Conservation (phyloP, 2,113 vertebrate genomes). For the Calidris pygmaea region DNA sequence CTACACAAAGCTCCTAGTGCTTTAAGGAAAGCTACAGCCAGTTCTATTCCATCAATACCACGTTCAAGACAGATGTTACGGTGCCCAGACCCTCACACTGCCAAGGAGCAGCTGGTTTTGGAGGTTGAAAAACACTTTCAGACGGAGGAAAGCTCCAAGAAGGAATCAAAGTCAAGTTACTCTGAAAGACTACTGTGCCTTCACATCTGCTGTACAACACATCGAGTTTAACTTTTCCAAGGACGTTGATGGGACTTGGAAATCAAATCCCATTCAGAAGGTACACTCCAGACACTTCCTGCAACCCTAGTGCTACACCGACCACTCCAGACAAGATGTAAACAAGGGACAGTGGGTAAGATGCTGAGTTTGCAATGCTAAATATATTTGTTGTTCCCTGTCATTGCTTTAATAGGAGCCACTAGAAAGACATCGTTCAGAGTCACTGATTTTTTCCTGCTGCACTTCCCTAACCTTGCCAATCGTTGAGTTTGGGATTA, state of each 20-base stretch:
- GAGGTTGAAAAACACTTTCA: background rate
- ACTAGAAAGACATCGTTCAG: background rate
- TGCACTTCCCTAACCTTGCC: constrained; percentile 34
- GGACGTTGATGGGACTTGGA: background rate
- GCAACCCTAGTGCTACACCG: background rate
- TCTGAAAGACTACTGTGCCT: background rate
- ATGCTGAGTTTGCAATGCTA: background rate
- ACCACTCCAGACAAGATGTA: background rate
- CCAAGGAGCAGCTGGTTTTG: background rate
- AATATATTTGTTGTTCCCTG: background rate
- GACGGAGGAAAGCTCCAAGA: background rate
- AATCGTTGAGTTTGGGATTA: constrained; percentile 10
- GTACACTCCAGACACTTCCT: background rate
- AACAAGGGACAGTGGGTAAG: background rate
- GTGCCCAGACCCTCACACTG: background rate
- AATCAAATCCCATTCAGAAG: background rate
- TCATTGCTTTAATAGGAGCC: background rate
- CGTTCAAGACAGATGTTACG: background rate
- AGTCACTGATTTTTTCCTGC: background rate
- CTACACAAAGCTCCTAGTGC: background rate
- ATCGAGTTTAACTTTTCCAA: background rate
- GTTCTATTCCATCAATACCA: fast-evolving
- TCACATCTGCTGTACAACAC: background rate
- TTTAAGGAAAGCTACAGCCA: background rate
- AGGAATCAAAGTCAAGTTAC: background rate